Evolutionary conservation across 1,140 invertebrate genomes (phyloP).

Genomic region (Drosophila sproati): DNA sequence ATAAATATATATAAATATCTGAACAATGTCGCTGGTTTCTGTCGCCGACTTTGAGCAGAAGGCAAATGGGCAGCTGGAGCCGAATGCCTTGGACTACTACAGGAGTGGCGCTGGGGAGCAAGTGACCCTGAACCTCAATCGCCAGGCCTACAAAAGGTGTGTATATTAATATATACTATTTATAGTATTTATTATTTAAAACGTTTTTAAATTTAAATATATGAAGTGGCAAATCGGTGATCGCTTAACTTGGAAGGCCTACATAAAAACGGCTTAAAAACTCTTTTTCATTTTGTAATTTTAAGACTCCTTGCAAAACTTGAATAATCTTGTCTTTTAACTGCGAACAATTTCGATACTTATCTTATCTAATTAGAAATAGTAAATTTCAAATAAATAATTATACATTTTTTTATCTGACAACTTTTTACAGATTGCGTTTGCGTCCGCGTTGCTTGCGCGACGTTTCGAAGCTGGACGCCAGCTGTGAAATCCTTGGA

Average conservation of each 20-base stretch:
- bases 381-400: not conserved
- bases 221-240: too few species aligned
- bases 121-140: constrained; percentile 91
- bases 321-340: too few species aligned
- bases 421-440: constrained; percentile 70
- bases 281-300: too few species aligned
- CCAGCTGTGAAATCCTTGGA: constrained; percentile 89
- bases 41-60: constrained; percentile 92
- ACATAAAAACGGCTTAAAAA: too few species aligned
- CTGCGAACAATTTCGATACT: too few species aligned
- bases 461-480: constrained; percentile 90
- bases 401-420: not conserved
- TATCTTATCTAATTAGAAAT: too few species aligned
- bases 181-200: not conserved
- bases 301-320: too few species aligned
- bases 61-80: constrained; percentile 89
- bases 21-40: constrained; percentile 87
- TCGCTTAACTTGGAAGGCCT: too few species aligned
- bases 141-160: constrained; percentile 88
- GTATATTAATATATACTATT: not conserved
- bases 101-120: constrained; percentile 94
- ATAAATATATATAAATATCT: not conserved
- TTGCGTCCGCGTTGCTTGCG: constrained; percentile 92
- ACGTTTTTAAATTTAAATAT: too few species aligned
- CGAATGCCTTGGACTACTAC: constrained; percentile 92